These are phyloP conservation scores for Craterocephalus amniculus DNA, from an alignment of 2,797 vertebrate species.

Conservation along the genomic window DNA sequence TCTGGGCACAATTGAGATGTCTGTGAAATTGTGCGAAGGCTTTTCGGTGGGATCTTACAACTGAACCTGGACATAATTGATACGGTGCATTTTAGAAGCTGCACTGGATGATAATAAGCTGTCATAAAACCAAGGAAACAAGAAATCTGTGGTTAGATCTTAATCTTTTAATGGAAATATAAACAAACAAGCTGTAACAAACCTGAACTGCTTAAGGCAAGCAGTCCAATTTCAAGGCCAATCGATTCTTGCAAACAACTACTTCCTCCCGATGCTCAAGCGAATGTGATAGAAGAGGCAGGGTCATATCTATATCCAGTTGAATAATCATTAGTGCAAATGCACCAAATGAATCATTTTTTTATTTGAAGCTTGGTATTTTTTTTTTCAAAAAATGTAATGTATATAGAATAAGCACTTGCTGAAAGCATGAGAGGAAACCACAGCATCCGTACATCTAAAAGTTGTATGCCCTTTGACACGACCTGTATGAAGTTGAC, in stretches of 20 bases:
- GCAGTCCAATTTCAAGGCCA: slow-evolving; percentile 42
- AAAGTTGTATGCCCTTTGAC: no score
- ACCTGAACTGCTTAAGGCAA: slow-evolving; percentile 11
- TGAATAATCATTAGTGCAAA: slow-evolving; percentile 1
- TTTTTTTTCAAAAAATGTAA: no score
- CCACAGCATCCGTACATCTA: neutral
- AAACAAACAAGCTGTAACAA: slow-evolving; percentile 9
- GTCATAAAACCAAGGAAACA: neutral
- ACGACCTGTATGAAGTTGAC: neutral
- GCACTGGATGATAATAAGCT: neutral
- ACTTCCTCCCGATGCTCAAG: slow-evolving; percentile 34
- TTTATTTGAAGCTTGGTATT: no score
- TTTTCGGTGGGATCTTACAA: no score
- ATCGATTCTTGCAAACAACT: slow-evolving; percentile 59
- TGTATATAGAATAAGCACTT: no score
- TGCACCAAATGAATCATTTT: neutral
- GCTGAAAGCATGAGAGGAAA: no score
- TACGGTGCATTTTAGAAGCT: neutral
- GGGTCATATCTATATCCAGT: neutral
- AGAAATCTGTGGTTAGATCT: slow-evolving; percentile 1
- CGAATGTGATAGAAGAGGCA: slow-evolving; percentile 1
- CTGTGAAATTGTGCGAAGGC: no score
- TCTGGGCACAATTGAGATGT: slow-evolving; percentile 17
- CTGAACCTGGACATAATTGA: no score
- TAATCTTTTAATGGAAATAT: slow-evolving; percentile 3